Evolutionary conservation across 2,113 vertebrate species (phyloP).

Genomic region (Geococcyx californianus): DNA sequence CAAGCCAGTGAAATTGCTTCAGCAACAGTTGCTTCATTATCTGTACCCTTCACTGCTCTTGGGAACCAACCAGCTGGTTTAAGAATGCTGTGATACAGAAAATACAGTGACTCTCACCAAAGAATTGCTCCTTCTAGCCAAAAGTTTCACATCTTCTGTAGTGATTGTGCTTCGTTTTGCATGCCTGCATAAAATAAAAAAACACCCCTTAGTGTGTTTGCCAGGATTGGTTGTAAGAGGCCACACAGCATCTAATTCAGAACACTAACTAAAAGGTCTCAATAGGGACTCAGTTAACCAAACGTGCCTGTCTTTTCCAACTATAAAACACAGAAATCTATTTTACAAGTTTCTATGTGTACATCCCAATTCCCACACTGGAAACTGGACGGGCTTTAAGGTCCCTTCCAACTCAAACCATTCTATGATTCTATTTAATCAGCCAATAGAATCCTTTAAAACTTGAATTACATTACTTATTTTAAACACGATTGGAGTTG

Average conservation of each 20-base stretch:
- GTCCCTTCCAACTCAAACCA: no score
- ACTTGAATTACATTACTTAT: rapidly evolving
- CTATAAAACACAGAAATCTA: not conserved
- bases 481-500: not conserved
- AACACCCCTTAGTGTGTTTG: not conserved
- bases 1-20: not conserved
- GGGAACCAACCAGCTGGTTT: constrained; percentile 3
- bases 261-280: not conserved
- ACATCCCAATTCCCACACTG: not conserved
- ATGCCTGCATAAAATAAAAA: constrained; percentile 81
- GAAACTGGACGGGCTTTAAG: no score
- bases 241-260: not conserved
- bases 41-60: constrained; percentile 6
- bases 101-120: constrained; percentile 80
- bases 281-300: not conserved
- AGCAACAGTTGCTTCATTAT: not conserved
- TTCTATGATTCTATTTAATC: not conserved
- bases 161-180: constrained; percentile 88
- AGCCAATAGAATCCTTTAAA: not conserved
- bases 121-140: constrained; percentile 86
- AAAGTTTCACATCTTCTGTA: constrained; percentile 90
- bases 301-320: not conserved
- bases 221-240: not conserved
- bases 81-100: constrained; percentile 5
- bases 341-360: not conserved